Base-by-base conservation (phyloP, 2,888 invertebrate genomes). In the Leptinotarsa juncta region DNA sequence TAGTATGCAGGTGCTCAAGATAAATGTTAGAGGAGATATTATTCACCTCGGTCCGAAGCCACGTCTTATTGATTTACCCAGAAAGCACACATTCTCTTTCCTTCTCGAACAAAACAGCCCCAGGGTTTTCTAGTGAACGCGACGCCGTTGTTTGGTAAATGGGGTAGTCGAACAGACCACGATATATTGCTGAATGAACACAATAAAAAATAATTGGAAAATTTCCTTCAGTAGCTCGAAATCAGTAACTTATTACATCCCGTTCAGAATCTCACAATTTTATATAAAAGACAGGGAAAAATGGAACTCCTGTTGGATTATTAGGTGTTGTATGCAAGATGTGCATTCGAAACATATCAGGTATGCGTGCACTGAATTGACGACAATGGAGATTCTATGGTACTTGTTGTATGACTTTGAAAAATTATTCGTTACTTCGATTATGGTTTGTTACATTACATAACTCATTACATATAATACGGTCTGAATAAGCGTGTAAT, bases 1-100 rank as follows among this genome's bases (percentile, higher is more conserved):
- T 62, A 60, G 26, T 80, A 81, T 82, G 80, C 83, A 84, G 83
- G 83, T 83, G 83, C 81, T 83, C 80, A 80, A 83, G 83, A 83
- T 84, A 82, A 84, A 84, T 83, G 83, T 82, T 83, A 81, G 77
- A 78, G 80, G 78, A 78, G 77, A 80, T 80, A 81, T 82, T 82
- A 82, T 82, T 82, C 81, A 83, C 81, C 80, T 78, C 80, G 79
- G 79, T 79, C 79, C 80, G 76, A 79, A 78, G 78, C 80, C 80
- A 78, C 79, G 72, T 77, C 78, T 71, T 84, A 84, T 84, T 80
- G 84, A 84, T 83, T 83, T 81, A 77, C 80, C 81, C 79, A 79
- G 76, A 79, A 79, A 82, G 32, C 82, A 81, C 81, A 83, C 78
- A 81, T 79, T 81, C 78, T 80, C 73, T 74, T 67, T 68, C 68